Percentiles rank a stretch among this genome's conserved stretches.
Evolutionary conservation across 2,113 vertebrate genomes (phyloP).

Genomic region (Sterrhoptilus dennistouni): DNA sequence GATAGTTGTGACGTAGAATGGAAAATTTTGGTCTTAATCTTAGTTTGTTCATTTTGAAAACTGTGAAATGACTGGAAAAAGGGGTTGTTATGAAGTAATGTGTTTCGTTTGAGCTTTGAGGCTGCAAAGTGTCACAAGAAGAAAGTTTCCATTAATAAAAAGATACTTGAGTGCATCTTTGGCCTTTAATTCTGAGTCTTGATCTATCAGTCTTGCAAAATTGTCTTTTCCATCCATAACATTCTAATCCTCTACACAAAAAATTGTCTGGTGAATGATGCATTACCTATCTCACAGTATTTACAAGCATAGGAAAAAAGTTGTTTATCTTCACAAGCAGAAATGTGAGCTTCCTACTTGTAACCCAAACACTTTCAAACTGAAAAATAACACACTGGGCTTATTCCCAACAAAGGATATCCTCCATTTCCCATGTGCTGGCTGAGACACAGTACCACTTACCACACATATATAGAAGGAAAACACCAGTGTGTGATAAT

Average conservation of each 20-base stretch:
- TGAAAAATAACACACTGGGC: slow-evolving; percentile 30
- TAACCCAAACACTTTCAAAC: slow-evolving; percentile 61
- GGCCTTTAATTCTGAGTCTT: neutral
- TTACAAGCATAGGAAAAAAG: slow-evolving; percentile 33
- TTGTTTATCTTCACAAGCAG: slow-evolving; percentile 68
- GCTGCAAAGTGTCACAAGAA: neutral
- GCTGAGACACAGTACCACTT: neutral
- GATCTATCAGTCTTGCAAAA: neutral
- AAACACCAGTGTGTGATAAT: slow-evolving; percentile 25
- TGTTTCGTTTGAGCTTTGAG: neutral
- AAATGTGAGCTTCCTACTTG: slow-evolving; percentile 73
- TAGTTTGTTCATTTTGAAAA: neutral
- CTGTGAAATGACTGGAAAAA: neutral
- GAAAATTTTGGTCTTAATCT: neutral
- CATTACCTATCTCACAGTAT: neutral
- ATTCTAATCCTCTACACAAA: neutral
- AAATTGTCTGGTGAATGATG: neutral
- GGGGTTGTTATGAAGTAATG: neutral
- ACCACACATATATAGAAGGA: neutral
- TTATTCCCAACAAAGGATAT: slow-evolving; percentile 76
- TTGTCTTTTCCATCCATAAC: neutral
- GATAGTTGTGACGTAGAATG: neutral
- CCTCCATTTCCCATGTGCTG: slow-evolving; percentile 71
- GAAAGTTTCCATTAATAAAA: neutral
- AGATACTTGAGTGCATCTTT: neutral